Percentiles rank a stretch among this genome's conserved stretches.
phyloP scores from a whole-genome alignment of 2,113 vertebrate species.

The Nyctereutes procyonoides region DNA sequence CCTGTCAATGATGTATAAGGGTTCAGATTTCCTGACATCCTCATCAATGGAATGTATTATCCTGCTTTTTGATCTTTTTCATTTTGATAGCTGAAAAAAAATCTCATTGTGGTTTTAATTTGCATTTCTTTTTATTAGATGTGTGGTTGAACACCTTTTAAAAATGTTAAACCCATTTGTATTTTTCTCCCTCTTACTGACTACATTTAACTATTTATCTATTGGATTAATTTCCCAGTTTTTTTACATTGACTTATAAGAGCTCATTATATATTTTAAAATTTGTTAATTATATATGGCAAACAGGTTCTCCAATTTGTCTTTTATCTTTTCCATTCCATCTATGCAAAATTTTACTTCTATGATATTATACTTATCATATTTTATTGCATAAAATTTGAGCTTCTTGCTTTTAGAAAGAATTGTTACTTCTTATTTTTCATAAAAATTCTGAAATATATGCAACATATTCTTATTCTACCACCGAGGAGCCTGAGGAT shows the following conservation, averaged over 20 bases:
- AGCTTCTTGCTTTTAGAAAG: neutral
- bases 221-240: neutral
- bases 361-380: neutral
- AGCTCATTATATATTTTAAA: neutral
- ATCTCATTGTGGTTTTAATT: neutral
- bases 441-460: neutral
- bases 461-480: neutral
- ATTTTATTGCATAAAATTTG: neutral
- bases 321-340: neutral
- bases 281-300: neutral
- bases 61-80: neutral
- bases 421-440: neutral
- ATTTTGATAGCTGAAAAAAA: neutral
- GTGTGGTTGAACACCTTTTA: neutral
- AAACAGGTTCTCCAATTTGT: neutral
- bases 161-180: slow-evolving; percentile 9
- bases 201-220: neutral
- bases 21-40: neutral
- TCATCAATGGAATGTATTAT: neutral
- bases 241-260: neutral
- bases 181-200: neutral
- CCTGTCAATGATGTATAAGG: neutral
- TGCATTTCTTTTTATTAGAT: slow-evolving; percentile 12
- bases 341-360: neutral
- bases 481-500: neutral